These are phyloP conservation scores for Sitobion miscanthi DNA, from an alignment of 1,140 invertebrate species.

Conservation along the genomic window DNA sequence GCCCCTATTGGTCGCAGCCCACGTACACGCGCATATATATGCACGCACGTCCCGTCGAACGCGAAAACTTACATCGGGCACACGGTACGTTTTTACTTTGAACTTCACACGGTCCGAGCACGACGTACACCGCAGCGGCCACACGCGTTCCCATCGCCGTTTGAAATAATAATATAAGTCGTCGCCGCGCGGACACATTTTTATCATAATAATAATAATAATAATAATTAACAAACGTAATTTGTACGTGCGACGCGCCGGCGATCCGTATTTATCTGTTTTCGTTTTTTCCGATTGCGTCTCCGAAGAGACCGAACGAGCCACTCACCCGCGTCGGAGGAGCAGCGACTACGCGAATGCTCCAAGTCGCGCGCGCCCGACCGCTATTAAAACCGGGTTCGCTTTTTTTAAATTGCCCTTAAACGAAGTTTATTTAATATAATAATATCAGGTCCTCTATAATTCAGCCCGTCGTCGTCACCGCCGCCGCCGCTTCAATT, in stretches of 20 bases:
- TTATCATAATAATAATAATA: background rate
- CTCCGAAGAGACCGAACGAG: background rate
- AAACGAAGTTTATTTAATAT: slow-evolving; percentile 57
- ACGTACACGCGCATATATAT: background rate
- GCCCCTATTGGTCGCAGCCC: slow-evolving; percentile 48
- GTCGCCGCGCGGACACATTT: background rate
- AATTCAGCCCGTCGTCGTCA: slow-evolving; percentile 50
- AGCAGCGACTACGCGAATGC: slow-evolving; percentile 42
- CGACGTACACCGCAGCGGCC: slow-evolving; percentile 7
- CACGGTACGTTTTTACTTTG: slow-evolving; percentile 22
- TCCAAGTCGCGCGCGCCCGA: slow-evolving; percentile 7
- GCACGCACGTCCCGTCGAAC: background rate
- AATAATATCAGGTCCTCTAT: slow-evolving; percentile 22
- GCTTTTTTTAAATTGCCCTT: slow-evolving; percentile 55
- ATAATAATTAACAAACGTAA: background rate
- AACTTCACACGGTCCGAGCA: slow-evolving; percentile 43
- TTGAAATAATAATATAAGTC: background rate
- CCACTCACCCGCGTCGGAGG: slow-evolving; percentile 15
- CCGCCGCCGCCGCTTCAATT: slow-evolving; percentile 46
- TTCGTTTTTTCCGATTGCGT: background rate
- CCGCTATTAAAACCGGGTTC: slow-evolving; percentile 12
- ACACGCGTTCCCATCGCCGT: background rate
- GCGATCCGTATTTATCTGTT: background rate
- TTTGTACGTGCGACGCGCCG: background rate
- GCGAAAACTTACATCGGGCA: slow-evolving; percentile 33